Evolutionary conservation across 2,113 vertebrate genomes (phyloP).

Genomic region (Bujurquina vittata): DNA sequence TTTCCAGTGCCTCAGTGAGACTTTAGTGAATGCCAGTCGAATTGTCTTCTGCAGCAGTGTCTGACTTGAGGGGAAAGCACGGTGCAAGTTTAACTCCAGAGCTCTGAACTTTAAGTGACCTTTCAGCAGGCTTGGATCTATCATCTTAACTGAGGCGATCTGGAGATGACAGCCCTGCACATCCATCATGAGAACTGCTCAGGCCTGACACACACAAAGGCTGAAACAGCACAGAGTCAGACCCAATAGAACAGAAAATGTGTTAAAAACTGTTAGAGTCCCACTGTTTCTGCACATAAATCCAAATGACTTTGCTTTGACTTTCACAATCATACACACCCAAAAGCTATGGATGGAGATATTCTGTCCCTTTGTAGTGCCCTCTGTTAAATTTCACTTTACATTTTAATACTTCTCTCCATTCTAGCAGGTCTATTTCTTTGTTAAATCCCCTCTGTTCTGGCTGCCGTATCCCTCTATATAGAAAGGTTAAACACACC

Average conservation of each 20-base stretch:
- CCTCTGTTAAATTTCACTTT: slow-evolving; percentile 52
- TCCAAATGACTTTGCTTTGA: slow-evolving; percentile 54
- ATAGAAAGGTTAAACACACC: slow-evolving; percentile 79
- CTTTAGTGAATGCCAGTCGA: not conserved
- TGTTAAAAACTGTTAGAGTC: not conserved
- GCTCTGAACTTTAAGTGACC: slow-evolving; percentile 64
- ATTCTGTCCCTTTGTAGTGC: slow-evolving; percentile 11
- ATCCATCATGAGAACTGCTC: slow-evolving; percentile 56
- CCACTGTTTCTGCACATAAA: slow-evolving; percentile 6
- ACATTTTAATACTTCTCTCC: slow-evolving; percentile 42
- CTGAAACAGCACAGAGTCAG: slow-evolving; percentile 35
- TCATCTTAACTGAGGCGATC: slow-evolving; percentile 65
- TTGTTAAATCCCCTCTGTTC: slow-evolving; percentile 64
- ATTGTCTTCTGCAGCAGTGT: not conserved
- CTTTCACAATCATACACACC: slow-evolving; percentile 29
- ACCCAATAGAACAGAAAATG: slow-evolving; percentile 26
- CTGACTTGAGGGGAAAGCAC: slow-evolving; percentile 27
- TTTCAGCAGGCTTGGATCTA: slow-evolving; percentile 45
- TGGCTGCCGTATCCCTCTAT: slow-evolving; percentile 56
- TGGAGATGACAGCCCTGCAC: slow-evolving; percentile 31
- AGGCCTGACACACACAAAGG: slow-evolving; percentile 41
- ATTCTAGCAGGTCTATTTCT: slow-evolving; percentile 60
- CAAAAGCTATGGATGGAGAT: slow-evolving; percentile 48
- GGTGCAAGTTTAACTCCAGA: slow-evolving; percentile 3
- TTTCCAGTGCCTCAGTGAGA: not conserved